Evolutionary conservation across 2,888 invertebrate species (phyloP), one percentile per base, ranked within the genome.

Genomic region (Caenorhabditis imperialis): DNA sequence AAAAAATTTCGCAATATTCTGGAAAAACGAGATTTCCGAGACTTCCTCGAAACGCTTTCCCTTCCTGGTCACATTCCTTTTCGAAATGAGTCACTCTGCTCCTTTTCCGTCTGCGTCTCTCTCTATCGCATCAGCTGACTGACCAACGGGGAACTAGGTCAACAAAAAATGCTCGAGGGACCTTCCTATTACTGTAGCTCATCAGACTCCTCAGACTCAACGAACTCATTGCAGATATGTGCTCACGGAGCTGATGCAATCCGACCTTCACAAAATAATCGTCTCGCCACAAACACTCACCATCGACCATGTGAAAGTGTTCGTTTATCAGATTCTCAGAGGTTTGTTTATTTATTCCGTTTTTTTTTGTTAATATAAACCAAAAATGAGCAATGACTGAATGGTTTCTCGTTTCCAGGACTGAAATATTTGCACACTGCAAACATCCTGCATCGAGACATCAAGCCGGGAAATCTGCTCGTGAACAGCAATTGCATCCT

Each of bases 191-290:
- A n/a, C n/a, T n/a, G n/a, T n/a, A n/a, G n/a, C n/a, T n/a, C n/a
- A n/a, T n/a, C n/a, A n/a, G n/a, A n/a, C n/a, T n/a, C n/a, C n/a
- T n/a, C n/a, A n/a, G n/a, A n/a, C n/a, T n/a, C n/a, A n/a, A n/a
- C n/a, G n/a, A n/a, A n/a, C n/a, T n/a, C 38, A 27, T 82, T 72
- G 82, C 91, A 99, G 97, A 91, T 98, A 99, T 92, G 97, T 99
- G 89, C 95, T 99, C 90, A 99, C 98, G 84, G 99, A 99, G 91
- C 92, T 99, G 88, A 93, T 99, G 90, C 98, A 99, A 91, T 97
- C 96, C 90, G 99, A 99, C 92, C 92, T 99, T 88, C 99, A 99
- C 92, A 98, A 98, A 92, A 99, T 99, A 90, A 99, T 99, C 90
- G 98, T 99, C 88, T 98, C 98, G 86, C 96, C 97, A 83, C 99